Evolutionary conservation across 2,888 invertebrate species (phyloP), one percentile per base, ranked within the genome.

Genomic region (Pammene aurita): DNA sequence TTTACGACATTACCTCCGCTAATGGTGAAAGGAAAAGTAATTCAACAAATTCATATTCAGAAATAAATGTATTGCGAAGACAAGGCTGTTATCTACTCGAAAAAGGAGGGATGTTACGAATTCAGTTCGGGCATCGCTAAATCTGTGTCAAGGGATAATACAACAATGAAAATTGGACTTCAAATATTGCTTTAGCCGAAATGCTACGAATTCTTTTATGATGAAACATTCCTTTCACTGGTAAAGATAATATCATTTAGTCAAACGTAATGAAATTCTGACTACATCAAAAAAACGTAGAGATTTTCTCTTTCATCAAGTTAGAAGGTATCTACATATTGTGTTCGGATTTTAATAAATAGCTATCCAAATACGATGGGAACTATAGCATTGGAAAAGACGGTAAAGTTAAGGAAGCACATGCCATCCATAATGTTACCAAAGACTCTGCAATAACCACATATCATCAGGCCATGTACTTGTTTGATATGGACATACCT

Each of bases 121-220:
- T 82, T 82, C 77, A 75, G 74, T 70, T 74, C 71, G 76, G 74
- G 72, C 71, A 66, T 69, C 71, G 66, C 75, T 78, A 78, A 76
- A 79, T 78, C 54, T 69, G 64, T 69, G 54, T 79, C 79, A 80
- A 84, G 77, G 79, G 77, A 82, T 83, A 81, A 78, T 79, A 81
- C 77, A 70, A 75, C 72, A 76, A 78, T 72, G 77, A 77, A 80
- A 78, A 79, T 75, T 78, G 74, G 62, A 76, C 75, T 78, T 79
- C 77, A 80, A 82, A 83, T 80, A 79, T 81, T 80, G 77, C 79
- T 82, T 78, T 79, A 70, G 66, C 65, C 73, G 76, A 52, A 64
- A 44, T 55, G 57, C 48, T 61, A 16, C 46, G 41, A 78, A 78
- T 78, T 79, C 75, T 71, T 67, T 75, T 78, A 77, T 74, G 72